Evolutionary conservation across 37 sponge, comb jelly and placozoan species (phyloP), one percentile per base, ranked within the genome.

Genomic region (Chondrilla cf. caribensis): DNA sequence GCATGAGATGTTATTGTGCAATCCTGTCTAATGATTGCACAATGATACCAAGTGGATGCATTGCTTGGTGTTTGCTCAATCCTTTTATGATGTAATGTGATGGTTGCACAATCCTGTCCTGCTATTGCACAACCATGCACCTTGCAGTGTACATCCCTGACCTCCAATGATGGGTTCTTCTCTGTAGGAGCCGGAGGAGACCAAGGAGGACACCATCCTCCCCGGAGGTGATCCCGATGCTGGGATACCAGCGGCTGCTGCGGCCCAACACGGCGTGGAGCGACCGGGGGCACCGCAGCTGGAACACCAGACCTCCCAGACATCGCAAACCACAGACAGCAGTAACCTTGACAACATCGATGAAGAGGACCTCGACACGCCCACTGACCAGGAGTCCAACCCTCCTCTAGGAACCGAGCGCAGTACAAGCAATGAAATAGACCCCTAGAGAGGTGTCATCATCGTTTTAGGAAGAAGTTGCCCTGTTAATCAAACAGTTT

Each of bases 201-300:
- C 44, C 15, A 71, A 80, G 37, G 88, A 88, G 25, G 70, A 26
- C 32, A 64, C 58, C 54, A 89, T 89, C 14, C 21, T 85, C 0
- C 86, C 90, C 29, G 90, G 90, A 38, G 90, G 90, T 25, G 90
- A 89, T 79, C 90, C 90, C 19, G 90, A 89, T 78, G 86, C 86
- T 62, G 90, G 90, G 21, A 85, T 82, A 71, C 90, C 90, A 19
- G 86, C 79, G 0, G 79, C 81, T 0, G 79, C 81, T 26, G 90
- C 86, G 0, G 77, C 64, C 25, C 65, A 76, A 9, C 90, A 89
- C 43, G 90, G 86, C 70, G 82, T 70, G 0, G 83, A 89, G 62
- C 58, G 83, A 59, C 82, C 77, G 8, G 67, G 28, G 3, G 41
- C 40, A 9, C 51, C 26, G 0, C 38, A 64, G 51, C 28, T 33